These are phyloP conservation scores for Aphidius gifuensis DNA, from an alignment of 1,140 invertebrate genomes.

Conservation along the genomic window DNA sequence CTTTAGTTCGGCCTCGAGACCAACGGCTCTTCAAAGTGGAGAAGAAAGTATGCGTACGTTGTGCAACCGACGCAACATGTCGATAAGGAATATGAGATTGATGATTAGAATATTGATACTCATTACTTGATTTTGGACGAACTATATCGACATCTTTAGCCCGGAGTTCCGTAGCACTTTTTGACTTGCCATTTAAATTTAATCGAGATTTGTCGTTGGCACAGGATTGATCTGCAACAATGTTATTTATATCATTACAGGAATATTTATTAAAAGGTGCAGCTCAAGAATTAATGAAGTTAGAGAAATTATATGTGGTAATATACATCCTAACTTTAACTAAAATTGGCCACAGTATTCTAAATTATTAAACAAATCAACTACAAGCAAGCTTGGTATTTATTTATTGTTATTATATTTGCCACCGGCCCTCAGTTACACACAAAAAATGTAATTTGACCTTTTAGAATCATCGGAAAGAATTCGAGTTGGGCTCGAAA, in stretches of 20 bases:
- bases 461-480: too few species aligned
- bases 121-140: constrained; percentile 23
- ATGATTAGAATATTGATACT: constrained; percentile 23
- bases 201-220: constrained; percentile 37
- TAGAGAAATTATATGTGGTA: too few species aligned
- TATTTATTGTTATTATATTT: too few species aligned
- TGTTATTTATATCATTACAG: not conserved
- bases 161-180: constrained; percentile 52
- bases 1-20: constrained; percentile 63
- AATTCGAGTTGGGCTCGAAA: too few species aligned
- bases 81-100: constrained; percentile 42
- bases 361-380: too few species aligned
- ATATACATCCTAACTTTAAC: too few species aligned
- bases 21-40: constrained; percentile 67
- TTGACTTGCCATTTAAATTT: constrained; percentile 48
- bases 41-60: constrained; percentile 71
- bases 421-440: too few species aligned
- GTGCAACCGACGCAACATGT: constrained; percentile 58
- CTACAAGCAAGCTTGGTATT: too few species aligned
- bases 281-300: too few species aligned
- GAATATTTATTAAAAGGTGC: too few species aligned
- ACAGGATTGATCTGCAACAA: constrained; percentile 27
- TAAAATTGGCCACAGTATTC: too few species aligned
- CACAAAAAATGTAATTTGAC: too few species aligned
- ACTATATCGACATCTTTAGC: constrained; percentile 27